These are phyloP conservation scores for Callinectes sapidus DNA, from an alignment of 2,888 invertebrate genomes.

Conservation along the genomic window DNA sequence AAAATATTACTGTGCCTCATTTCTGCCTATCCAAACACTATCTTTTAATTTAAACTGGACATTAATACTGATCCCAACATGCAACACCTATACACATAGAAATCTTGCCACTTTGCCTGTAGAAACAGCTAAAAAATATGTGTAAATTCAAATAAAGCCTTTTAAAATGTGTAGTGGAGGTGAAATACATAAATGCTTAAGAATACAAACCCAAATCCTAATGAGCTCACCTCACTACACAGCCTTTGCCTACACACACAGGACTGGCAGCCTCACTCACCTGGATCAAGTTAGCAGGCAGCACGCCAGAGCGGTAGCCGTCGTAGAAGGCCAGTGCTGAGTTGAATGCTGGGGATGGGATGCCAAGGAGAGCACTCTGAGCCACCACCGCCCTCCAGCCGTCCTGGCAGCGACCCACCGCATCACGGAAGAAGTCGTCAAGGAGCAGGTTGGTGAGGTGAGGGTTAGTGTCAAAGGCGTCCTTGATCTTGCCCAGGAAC, in stretches of 20 bases:
- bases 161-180: no score
- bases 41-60: no score
- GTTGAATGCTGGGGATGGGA: conserved; percentile 94
- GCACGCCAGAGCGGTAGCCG: conserved; percentile 89
- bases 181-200: no score
- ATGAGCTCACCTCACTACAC: not conserved
- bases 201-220: no score
- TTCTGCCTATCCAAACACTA: no score
- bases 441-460: conserved; percentile 89
- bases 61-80: no score
- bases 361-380: conserved; percentile 82
- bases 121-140: no score
- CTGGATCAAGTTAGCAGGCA: conserved; percentile 97
- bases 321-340: conserved; percentile 98
- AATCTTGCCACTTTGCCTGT: no score
- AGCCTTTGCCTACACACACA: not conserved
- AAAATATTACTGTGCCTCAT: no score
- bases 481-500: conserved; percentile 93
- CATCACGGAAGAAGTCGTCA: conserved; percentile 93
- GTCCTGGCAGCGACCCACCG: conserved; percentile 86
- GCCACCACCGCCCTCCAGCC: conserved; percentile 91
- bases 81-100: no score
- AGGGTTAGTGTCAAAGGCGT: conserved; percentile 93
- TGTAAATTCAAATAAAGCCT: no score
- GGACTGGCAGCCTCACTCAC: conserved; percentile 76